Percentiles rank a stretch among this genome's conserved stretches.
Evolutionary conservation across 2,888 invertebrate species (phyloP).

Genomic region (Synanthedon vespiformis): DNA sequence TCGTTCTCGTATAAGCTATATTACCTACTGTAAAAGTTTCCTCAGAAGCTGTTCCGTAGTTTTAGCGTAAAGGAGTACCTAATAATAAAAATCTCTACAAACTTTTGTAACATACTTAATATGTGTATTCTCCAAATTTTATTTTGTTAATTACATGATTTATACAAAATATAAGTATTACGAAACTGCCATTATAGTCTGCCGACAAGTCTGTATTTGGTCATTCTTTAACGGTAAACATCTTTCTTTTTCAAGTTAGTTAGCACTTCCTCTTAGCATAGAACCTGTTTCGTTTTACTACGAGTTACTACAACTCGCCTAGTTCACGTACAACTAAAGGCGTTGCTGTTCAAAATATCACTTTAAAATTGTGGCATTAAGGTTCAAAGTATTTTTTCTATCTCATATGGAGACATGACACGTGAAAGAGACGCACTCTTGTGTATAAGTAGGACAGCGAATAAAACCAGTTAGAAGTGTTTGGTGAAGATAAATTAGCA

Average conservation of each 20-base stretch:
- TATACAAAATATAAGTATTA: no score
- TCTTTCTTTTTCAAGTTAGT: constrained; percentile 33
- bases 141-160: no score
- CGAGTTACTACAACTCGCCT: constrained; percentile 44
- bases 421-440: constrained; percentile 2
- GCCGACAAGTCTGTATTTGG: constrained; percentile 26
- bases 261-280: constrained; percentile 44
- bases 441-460: constrained; percentile 16
- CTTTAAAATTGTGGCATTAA: neutral
- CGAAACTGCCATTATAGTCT: no score
- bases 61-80: no score
- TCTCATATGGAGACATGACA: neutral
- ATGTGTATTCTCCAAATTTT: no score
- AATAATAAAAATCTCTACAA: no score
- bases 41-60: no score
- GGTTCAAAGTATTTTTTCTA: neutral
- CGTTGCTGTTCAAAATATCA: neutral
- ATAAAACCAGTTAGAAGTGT: constrained; percentile 35
- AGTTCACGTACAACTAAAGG: neutral
- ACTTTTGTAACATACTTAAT: no score
- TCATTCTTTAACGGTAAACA: constrained; percentile 45
- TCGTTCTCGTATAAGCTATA: no score
- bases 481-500: constrained; percentile 8
- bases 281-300: constrained; percentile 62
- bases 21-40: no score